These are phyloP conservation scores for Stenolophus ochropezus DNA, from an alignment of 2,888 invertebrate genomes.

Conservation along the genomic window DNA sequence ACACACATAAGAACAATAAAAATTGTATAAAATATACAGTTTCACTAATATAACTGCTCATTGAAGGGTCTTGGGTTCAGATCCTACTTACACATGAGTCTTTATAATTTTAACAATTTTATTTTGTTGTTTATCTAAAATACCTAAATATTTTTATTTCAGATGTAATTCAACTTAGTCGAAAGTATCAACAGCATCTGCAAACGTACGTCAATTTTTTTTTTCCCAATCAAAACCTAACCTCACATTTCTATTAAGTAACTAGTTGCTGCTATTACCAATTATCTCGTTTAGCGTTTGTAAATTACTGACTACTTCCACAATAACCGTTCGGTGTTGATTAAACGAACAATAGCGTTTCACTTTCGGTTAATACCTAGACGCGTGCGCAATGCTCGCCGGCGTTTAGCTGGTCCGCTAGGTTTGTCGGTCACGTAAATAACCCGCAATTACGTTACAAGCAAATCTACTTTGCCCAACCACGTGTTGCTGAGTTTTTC, in stretches of 20 bases:
- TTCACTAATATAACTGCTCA: too few relatives aligned
- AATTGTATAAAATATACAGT: too few relatives aligned
- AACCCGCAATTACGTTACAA: conserved; percentile 44
- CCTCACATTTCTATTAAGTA: too few relatives aligned
- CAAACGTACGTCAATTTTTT: background rate
- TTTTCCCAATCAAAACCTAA: background rate
- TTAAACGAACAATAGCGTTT: conserved; percentile 50
- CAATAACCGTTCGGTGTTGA: conserved; percentile 17
- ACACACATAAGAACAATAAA: too few relatives aligned
- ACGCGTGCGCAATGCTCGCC: background rate
- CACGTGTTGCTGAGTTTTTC: background rate
- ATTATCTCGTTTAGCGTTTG: conserved; percentile 27
- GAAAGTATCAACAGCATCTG: too few relatives aligned
- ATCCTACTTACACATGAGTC: too few relatives aligned
- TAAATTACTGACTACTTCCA: conserved; percentile 13
- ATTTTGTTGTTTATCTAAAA: too few relatives aligned
- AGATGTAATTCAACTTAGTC: too few relatives aligned
- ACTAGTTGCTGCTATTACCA: too few relatives aligned
- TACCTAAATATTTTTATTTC: too few relatives aligned
- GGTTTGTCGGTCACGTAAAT: conserved; percentile 46
- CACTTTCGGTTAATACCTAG: conserved; percentile 50
- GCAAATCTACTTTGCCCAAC: conserved; percentile 35
- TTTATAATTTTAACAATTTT: too few relatives aligned
- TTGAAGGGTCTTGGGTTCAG: too few relatives aligned
- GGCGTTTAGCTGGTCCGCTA: conserved; percentile 39